Evolutionary conservation across 2,113 vertebrate species (phyloP).

Genomic region (Ictidomys tridecemlineatus): DNA sequence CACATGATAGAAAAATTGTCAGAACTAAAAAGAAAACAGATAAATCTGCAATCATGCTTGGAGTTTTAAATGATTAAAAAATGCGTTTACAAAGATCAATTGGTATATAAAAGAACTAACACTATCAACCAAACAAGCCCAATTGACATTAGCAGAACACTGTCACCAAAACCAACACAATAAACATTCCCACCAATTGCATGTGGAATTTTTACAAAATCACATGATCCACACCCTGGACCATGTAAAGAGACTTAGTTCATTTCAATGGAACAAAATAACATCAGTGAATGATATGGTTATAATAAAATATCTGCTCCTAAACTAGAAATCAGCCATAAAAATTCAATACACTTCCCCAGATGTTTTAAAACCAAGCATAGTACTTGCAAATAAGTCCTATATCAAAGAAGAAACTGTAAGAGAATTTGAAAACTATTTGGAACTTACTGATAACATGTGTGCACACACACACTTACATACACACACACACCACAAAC

Average conservation of each 20-base stretch:
- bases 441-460: neutral
- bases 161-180: neutral
- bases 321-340: neutral
- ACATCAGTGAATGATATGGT: neutral
- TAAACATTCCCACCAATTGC: neutral
- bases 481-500: neutral
- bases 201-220: conserved; percentile 4
- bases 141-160: neutral
- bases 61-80: neutral
- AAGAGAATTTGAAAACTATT: neutral
- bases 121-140: neutral
- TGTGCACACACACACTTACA: neutral
- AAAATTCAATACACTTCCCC: neutral
- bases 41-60: neutral
- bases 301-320: neutral
- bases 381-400: neutral
- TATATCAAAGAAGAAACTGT: neutral
- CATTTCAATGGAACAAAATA: neutral
- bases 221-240: neutral
- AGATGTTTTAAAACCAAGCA: conserved; percentile 1
- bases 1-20: neutral
- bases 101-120: neutral
- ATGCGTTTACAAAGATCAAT: neutral
- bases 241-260: neutral
- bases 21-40: neutral